A percentile compares a stretch with the other conserved stretches of the same genome.
These are phyloP conservation scores for Archocentrus centrarchus DNA, from an alignment of 2,113 vertebrate genomes.

Conservation along the genomic window DNA sequence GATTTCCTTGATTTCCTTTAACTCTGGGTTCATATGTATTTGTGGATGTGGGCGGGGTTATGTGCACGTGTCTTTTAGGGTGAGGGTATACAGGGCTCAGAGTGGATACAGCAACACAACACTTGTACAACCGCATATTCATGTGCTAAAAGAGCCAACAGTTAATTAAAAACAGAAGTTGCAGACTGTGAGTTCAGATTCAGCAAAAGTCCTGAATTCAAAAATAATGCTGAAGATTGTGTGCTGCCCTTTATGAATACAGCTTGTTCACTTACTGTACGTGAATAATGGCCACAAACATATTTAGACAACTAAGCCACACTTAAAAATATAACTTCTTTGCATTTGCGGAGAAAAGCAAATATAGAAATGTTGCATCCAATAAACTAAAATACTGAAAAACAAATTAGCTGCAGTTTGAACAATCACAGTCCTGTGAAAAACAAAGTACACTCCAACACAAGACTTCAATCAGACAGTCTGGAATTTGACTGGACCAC, in stretches of 20 bases:
- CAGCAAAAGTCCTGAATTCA: neutral
- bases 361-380: neutral
- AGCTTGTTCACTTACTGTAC: too few species aligned
- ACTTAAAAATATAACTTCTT: neutral
- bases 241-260: neutral
- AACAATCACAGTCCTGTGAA: neutral
- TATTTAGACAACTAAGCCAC: neutral
- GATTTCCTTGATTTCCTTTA: conserved; percentile 60
- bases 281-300: neutral
- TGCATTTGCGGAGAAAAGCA: neutral
- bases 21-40: conserved; percentile 43
- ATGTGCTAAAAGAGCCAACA: neutral
- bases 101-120: conserved; percentile 4
- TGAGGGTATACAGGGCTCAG: neutral
- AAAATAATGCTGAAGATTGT: neutral
- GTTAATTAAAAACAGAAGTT: neutral
- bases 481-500: neutral
- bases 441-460: neutral
- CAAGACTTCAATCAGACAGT: neutral
- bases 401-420: neutral
- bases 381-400: neutral
- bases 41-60: conserved; percentile 17
- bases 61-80: conserved; percentile 9
- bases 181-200: neutral
- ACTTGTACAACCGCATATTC: neutral